Evolutionary conservation across 1,140 invertebrate species (phyloP), one percentile per base, ranked within the genome.

Genomic region (Bombus pyrosoma): DNA sequence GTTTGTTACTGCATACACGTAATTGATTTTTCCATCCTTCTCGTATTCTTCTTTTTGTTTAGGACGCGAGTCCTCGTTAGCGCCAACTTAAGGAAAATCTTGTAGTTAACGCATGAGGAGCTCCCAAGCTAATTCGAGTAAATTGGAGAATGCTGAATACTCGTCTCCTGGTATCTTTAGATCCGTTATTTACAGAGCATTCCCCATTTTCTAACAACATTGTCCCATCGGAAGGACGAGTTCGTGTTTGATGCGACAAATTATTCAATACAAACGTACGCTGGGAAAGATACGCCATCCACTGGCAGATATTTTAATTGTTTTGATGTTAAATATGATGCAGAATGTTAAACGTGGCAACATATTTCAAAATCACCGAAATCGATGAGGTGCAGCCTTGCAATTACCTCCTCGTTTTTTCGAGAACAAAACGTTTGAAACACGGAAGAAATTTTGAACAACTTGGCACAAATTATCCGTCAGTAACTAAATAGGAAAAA

Each of bases 141-240:
- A 68, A 69, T 80, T 80, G 41, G 34, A 34, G 64, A 74, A 47
- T 6, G 18, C n/a, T 12, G 72, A 53, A 15, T n/a, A 62, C 64
- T n/a, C 15, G n/a, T 1, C 37, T 43, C 25, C 15, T 66, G 13
- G 28, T 37, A 32, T 78, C 62, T 66, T 78, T 6, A 34, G 25
- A 77, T 77, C 15, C 75, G 13, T 3, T n/a, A 62, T 87, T 76
- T 86, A 77, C 80, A 81, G 76, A 69, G 77, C 74, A 57, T 75
- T n/a, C 39, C 18, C 66, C 10, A 41, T 41, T 43, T 28, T 41
- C 71, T 28, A 9, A 15, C 15, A 41, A 18, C 13, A n/a, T 41
- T 41, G 25, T 1, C 15, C 8, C 39, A 43, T 43, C 15, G 4
- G 8, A n/a, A 41, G 28, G 8, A 18, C 5, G 5, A 28, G 6